Evolutionary conservation across 2,888 invertebrate genomes (phyloP).

Genomic region (Drosophila planitibia): DNA sequence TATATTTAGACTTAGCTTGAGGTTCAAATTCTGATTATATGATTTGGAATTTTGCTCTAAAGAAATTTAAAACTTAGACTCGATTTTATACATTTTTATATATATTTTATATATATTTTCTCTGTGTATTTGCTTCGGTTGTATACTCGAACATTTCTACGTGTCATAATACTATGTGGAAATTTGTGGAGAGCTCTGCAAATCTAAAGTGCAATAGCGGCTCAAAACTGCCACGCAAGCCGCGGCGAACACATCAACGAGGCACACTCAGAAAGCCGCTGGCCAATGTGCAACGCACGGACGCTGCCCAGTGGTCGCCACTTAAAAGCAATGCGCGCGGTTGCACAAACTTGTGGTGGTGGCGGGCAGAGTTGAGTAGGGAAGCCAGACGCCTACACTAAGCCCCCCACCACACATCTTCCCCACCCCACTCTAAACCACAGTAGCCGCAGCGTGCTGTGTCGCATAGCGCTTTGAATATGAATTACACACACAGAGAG

Average conservation of each 20-base stretch:
- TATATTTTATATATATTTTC: neutral
- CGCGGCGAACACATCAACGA: conserved; percentile 17
- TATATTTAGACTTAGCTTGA: neutral
- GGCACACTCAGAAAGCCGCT: conserved; percentile 8
- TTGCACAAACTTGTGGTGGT: conserved; percentile 15
- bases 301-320: conserved; percentile 60
- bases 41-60: neutral
- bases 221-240: conserved; percentile 42
- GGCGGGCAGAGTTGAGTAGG: neutral
- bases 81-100: neutral
- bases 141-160: conserved; percentile 8
- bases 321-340: conserved; percentile 66
- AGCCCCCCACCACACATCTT: conserved; percentile 6
- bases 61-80: neutral
- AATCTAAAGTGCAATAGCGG: conserved; percentile 40
- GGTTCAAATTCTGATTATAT: neutral
- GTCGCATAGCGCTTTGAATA: conserved; percentile 73
- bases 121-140: neutral
- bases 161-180: conserved; percentile 12
- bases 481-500: conserved; percentile 70
- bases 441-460: conserved; percentile 40
- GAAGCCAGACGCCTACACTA: conserved; percentile 32
- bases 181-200: conserved; percentile 27
- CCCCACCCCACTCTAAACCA: conserved; percentile 5
- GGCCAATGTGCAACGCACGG: conserved; percentile 45